Percentiles rank a stretch among this genome's conserved stretches.
phyloP scores from a whole-genome alignment of 2,888 invertebrate genomes.

The Digitonthophagus gazella region DNA sequence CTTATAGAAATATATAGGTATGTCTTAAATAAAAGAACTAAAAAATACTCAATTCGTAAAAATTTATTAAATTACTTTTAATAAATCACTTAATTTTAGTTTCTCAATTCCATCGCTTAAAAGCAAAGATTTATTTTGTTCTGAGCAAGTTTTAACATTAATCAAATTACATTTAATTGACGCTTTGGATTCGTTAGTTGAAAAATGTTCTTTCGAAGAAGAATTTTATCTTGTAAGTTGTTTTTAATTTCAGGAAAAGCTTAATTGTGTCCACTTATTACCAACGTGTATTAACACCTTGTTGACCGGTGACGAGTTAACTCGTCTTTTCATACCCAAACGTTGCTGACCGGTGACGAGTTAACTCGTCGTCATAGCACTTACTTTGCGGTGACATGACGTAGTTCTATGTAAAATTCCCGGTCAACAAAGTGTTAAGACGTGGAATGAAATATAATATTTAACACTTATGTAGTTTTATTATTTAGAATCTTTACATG shows the following conservation, averaged over 20 bases:
- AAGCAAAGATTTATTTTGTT: conserved; percentile 22
- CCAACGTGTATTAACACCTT: too few relatives aligned
- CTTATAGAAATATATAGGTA: conserved; percentile 24
- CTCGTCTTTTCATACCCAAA: too few relatives aligned
- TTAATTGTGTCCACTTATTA: too few relatives aligned
- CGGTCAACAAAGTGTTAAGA: too few relatives aligned
- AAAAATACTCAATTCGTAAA: background rate
- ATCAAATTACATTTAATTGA: conserved; percentile 32
- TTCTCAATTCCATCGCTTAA: conserved; percentile 26
- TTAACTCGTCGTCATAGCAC: too few relatives aligned
- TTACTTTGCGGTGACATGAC: too few relatives aligned
- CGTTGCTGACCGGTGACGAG: too few relatives aligned
- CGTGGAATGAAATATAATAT: too few relatives aligned
- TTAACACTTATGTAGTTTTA: too few relatives aligned
- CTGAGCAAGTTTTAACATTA: conserved; percentile 30
- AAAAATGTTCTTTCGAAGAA: conserved; percentile 21
- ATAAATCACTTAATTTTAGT: conserved; percentile 26
- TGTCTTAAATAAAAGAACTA: background rate
- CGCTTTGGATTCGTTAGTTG: conserved; percentile 23
- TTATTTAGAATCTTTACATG: too few relatives aligned
- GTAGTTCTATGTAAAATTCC: too few relatives aligned
- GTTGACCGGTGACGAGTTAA: too few relatives aligned
- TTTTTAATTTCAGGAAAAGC: background rate
- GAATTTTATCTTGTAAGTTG: conserved; percentile 29
- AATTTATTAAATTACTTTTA: conserved; percentile 2